Evolutionary conservation across 2,113 vertebrate genomes (phyloP).

Genomic region (Coracopsis vasa): DNA sequence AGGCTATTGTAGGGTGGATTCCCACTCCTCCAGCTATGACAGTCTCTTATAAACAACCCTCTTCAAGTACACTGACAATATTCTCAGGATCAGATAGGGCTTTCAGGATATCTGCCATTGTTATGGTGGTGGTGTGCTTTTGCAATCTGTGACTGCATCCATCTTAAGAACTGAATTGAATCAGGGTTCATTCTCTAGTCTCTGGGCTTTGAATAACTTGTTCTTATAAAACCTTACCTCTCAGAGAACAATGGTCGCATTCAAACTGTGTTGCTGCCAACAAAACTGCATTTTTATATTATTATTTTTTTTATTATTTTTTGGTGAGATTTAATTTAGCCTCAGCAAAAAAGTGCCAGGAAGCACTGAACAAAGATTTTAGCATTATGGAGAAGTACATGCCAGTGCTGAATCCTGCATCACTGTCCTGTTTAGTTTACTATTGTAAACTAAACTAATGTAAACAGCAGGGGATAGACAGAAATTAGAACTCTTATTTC

Average conservation of each 20-base stretch:
- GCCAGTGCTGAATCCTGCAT: background rate
- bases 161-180: background rate
- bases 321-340: background rate
- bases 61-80: background rate
- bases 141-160: background rate
- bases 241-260: background rate
- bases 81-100: background rate
- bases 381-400: background rate
- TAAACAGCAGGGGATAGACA: background rate
- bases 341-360: background rate
- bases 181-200: background rate
- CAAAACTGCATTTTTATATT: background rate
- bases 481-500: background rate
- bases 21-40: background rate
- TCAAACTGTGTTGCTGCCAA: background rate
- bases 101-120: background rate
- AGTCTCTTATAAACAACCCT: background rate
- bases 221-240: background rate
- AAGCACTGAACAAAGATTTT: background rate
- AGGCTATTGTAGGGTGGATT: background rate
- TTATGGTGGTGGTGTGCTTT: background rate
- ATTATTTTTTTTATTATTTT: background rate
- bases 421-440: background rate
- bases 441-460: background rate
- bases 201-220: background rate